Conservation (phyloP, 2,113 vertebrate genomes). For the Anoura caudifer region DNA sequence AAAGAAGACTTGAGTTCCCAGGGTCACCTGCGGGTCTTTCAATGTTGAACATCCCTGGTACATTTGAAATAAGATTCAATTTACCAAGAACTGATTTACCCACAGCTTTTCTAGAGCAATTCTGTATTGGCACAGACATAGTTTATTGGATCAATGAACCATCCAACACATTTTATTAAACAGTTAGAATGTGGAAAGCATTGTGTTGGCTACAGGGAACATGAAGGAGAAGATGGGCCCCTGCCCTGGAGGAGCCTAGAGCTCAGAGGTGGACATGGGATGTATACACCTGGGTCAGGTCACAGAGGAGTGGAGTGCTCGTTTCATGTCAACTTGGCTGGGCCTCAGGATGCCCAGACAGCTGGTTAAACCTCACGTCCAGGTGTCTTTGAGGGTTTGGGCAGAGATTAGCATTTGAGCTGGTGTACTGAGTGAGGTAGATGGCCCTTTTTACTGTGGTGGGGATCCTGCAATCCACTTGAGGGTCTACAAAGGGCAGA, state of each 20-base stretch:
- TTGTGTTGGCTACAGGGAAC: neutral
- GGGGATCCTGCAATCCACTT: neutral
- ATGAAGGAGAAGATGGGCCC: neutral
- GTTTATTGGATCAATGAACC: conserved; percentile 61
- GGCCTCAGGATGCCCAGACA: neutral
- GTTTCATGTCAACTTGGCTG: neutral
- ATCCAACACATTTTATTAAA: conserved; percentile 42
- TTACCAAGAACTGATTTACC: conserved; percentile 59
- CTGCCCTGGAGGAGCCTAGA: neutral
- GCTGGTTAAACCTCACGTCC: neutral
- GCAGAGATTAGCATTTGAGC: neutral
- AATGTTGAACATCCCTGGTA: neutral
- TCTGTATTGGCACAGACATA: conserved; percentile 51
- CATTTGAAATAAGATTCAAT: conserved; percentile 53
- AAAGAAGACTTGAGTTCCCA: neutral
- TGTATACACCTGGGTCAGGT: neutral
- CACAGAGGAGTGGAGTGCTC: fast-evolving
- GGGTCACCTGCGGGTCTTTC: neutral
- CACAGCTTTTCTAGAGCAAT: conserved; percentile 23
- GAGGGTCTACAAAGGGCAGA: neutral
- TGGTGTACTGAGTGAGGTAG: neutral
- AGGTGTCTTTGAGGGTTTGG: neutral
- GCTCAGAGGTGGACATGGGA: neutral
- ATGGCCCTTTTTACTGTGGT: neutral
- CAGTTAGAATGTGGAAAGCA: neutral